Conservation (phyloP, 2,888 invertebrate genomes). For the Silvanus unidentatus region DNA sequence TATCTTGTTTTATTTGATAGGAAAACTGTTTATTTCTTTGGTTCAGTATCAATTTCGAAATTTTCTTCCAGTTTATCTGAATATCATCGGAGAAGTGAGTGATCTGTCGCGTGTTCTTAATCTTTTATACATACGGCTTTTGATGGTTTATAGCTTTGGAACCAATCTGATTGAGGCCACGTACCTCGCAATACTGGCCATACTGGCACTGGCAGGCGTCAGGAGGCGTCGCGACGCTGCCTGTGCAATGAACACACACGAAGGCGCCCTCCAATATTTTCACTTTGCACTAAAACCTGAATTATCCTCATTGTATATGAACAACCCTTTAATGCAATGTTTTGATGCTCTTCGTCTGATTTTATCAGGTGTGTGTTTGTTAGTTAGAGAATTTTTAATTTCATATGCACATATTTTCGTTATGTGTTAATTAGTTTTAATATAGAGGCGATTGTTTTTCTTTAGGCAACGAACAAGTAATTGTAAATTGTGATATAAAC, state of each 20-base stretch:
- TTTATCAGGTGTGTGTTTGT: neutral
- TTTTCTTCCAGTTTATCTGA: too few relatives aligned
- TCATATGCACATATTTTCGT: neutral
- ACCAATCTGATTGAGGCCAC: slow-evolving; percentile 12
- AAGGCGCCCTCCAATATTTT: slow-evolving; percentile 29
- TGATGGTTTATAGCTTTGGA: slow-evolving; percentile 4
- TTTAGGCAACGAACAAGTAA: too few relatives aligned
- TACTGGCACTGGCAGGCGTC: too few relatives aligned
- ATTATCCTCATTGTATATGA: slow-evolving; percentile 14
- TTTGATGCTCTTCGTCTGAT: slow-evolving; percentile 5
- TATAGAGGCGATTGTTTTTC: too few relatives aligned
- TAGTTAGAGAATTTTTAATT: too few relatives aligned
- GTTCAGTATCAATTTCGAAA: too few relatives aligned
- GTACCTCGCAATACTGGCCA: slow-evolving; percentile 30
- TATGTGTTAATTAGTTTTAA: too few relatives aligned
- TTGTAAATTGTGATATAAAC: too few relatives aligned
- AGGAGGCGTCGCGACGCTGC: slow-evolving; percentile 30
- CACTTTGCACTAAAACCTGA: slow-evolving; percentile 13
- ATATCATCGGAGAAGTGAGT: too few relatives aligned
- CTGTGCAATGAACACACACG: slow-evolving; percentile 21
- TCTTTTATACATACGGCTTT: slow-evolving; percentile 9
- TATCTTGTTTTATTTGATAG: too few relatives aligned
- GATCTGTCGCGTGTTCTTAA: slow-evolving; percentile 22
- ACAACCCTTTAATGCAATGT: slow-evolving; percentile 21
- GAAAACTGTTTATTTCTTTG: too few relatives aligned